These are phyloP conservation scores for Aethina tumida DNA, from an alignment of 1,140 invertebrate species.

Conservation along the genomic window DNA sequence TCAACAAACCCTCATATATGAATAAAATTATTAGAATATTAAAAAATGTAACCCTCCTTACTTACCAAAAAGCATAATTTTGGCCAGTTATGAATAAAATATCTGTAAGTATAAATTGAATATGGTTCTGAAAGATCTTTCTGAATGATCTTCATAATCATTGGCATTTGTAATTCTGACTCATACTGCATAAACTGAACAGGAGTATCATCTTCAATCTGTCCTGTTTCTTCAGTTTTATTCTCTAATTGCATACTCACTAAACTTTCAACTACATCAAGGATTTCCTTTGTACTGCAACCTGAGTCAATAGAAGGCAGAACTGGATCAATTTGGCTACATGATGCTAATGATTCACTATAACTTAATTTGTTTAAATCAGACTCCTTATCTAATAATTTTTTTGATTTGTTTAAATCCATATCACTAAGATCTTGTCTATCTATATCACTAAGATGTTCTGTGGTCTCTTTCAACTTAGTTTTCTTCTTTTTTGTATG, in stretches of 20 bases:
- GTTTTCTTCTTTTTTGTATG: too few species aligned
- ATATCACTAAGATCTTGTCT: too few species aligned
- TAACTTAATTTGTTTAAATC: slow-evolving; percentile 1
- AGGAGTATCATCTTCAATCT: slow-evolving; percentile 16
- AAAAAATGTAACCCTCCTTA: too few species aligned
- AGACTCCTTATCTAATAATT: too few species aligned
- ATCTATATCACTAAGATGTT: too few species aligned
- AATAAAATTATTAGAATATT: not conserved
- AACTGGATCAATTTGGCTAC: slow-evolving; percentile 13
- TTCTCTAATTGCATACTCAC: slow-evolving; percentile 9
- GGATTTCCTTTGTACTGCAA: too few species aligned
- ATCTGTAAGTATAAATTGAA: slow-evolving; percentile 99
- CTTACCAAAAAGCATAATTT: slow-evolving; percentile 93
- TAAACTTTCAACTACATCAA: slow-evolving; percentile 12
- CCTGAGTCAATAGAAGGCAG: too few species aligned
- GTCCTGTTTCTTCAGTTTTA: not conserved
- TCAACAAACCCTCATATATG: not conserved
- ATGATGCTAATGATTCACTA: slow-evolving; percentile 10
- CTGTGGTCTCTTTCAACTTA: too few species aligned
- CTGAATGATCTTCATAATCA: slow-evolving; percentile 97
- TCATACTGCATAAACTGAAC: slow-evolving; percentile 70
- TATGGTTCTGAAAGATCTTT: slow-evolving; percentile 99
- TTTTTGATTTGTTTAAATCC: too few species aligned
- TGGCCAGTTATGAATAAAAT: slow-evolving; percentile 99
- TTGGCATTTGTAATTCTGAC: slow-evolving; percentile 84